A percentile compares a stretch with the other conserved stretches of the same genome.
Conservation (phyloP, 1,140 invertebrate species). For the Pogonognathellus flavescens region DNA sequence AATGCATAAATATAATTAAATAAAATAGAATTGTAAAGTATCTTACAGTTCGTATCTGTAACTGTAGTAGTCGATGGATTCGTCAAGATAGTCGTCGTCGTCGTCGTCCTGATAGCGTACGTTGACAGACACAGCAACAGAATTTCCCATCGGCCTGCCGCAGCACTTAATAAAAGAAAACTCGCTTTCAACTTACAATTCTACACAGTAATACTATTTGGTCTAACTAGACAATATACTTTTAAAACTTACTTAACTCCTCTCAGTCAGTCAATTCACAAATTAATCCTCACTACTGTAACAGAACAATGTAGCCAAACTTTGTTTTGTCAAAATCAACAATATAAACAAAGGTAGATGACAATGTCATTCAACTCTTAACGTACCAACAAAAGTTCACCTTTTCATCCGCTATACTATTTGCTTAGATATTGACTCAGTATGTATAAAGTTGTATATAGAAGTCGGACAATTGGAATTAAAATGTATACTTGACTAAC, state of each 20-base stretch:
- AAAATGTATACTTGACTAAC: slow-evolving; percentile 34
- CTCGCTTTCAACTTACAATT: neutral
- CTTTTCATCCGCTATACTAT: too few species aligned
- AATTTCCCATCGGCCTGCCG: slow-evolving; percentile 54
- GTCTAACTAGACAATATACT: too few species aligned
- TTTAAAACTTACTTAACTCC: neutral
- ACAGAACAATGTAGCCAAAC: neutral
- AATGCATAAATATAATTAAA: neutral
- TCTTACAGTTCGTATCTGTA: slow-evolving; percentile 26
- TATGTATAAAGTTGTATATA: too few species aligned
- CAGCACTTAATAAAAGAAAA: slow-evolving; percentile 21
- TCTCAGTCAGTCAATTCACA: neutral
- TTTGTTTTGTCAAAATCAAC: slow-evolving; percentile 15
- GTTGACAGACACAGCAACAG: slow-evolving; percentile 59
- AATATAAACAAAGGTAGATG: slow-evolving; percentile 27
- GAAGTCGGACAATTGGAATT: slow-evolving; percentile 21
- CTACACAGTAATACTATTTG: neutral
- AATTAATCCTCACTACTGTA: neutral
- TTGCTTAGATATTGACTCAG: too few species aligned
- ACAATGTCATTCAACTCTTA: slow-evolving; percentile 48
- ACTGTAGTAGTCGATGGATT: slow-evolving; percentile 41
- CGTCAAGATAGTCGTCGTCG: slow-evolving; percentile 8
- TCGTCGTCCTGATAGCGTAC: slow-evolving; percentile 46
- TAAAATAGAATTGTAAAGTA: neutral
- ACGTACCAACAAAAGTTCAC: slow-evolving; percentile 2